Base-by-base conservation (phyloP, 2,888 invertebrate genomes). In the Erebia palarica region DNA sequence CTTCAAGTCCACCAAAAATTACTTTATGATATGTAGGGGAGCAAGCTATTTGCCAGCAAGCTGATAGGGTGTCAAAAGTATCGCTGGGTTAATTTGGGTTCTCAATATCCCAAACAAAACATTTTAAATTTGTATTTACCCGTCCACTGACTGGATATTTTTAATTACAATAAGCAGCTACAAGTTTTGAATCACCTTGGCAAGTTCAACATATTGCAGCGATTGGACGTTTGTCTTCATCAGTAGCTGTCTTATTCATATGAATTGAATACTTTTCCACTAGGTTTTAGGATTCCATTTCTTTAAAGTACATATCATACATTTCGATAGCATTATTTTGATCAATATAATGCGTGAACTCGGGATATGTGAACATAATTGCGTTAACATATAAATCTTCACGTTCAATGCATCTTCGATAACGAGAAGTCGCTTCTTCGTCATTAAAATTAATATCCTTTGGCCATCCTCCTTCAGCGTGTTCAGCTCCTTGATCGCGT, bases 391-490 rank as follows among this genome's bases (percentile, higher is more conserved):
- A 97, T 21, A 86, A 82, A 77, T 97, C 97, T 76, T 97, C 97
- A 71, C 96, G 96, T 84, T 97, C 96, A 42, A 96, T 90, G 81
- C 96, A 96, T 76, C 96, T 96, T 67, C 95, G 94, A 82, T 95
- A 95, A 66, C 97, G 94, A 27, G 94, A 82, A 1, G 96, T 95
- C 75, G 95, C 95, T 82, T 97, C 97, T 73, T 95, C 93, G 77
- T 95, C 95, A 60, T 88, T 83, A 73, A 87, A 87, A 72, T 94
- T 92, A 1, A 95, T 87, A 71, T 97, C 97, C 82, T 96, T 96
- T 0, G 97, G 96, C 97, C 97, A 97, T 3, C 97, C 97, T 58
- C 97, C 97, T 86, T 97, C 97, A 14, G 88, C 89, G 81, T 97
- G 97, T 74, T 94, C 94, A 79, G 96, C 92, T 4, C 96, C 96